Evolutionary conservation across 1,140 invertebrate species (phyloP), one percentile per base, ranked within the genome.

Genomic region (Paracyclopina nana): DNA sequence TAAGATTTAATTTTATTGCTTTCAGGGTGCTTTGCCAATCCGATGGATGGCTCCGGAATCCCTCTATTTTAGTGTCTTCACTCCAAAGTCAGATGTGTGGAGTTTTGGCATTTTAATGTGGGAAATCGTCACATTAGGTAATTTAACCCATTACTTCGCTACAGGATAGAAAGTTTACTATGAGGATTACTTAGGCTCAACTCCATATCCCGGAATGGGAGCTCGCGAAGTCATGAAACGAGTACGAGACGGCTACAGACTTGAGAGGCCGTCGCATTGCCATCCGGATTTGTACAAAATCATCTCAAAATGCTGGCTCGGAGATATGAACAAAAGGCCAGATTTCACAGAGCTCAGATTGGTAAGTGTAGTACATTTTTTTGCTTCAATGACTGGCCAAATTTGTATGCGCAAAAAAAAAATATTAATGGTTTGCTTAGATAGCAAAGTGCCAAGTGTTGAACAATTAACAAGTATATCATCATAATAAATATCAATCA

Each of bases 1-100:
- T n/a, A n/a, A n/a, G n/a, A n/a, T n/a, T n/a, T n/a, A n/a, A n/a
- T 38, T 3, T 9, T 38, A n/a, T n/a, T 38, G 34, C 20, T 38
- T 38, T 8, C 8, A 38, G 34, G 34, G 34, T 38, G 34, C 34
- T 38, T 61, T 74, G 55, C 76, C 70, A 28, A 77, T 61, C 29
- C 57, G 63, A 30, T 92, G 87, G 86, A 91, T 92, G 85, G 83
- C 86, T 0, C 85, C 84, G 0, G 88, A 94, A 63, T 87, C 83
- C 1, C 70, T 92, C 0, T 85, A 82, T 60, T 82, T 90, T 59
- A 85, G 86, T 59, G 77, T 88, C 57, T 94, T 87, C 61, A 84
- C 82, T 1, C 75, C 79, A 1, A 61, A 62, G 54, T 59, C 61
- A 30, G 65, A 69, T 53, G 60, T 67, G 6, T 68, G 64, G 64